Evolutionary conservation across 2,797 vertebrate species (phyloP).

Genomic region (Yasuhikotakia modesta): DNA sequence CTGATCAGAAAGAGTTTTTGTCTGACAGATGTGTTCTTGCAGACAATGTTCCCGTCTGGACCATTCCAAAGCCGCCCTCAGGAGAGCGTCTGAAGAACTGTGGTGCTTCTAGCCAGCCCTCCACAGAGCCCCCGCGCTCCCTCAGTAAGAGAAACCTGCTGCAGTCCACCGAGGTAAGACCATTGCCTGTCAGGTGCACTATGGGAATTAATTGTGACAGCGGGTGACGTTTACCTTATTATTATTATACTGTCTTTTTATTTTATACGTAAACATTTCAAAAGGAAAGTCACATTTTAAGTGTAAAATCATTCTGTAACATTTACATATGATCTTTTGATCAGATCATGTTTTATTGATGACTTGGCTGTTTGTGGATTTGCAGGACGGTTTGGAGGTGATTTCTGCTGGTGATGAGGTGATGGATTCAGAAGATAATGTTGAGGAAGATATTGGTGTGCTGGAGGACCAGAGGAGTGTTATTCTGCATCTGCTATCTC

Average conservation of each 20-base stretch:
- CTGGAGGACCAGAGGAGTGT: constrained; percentile 84
- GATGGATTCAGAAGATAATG: constrained; percentile 84
- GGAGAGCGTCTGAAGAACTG: constrained; percentile 87
- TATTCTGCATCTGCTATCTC: constrained; percentile 85
- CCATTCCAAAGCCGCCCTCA: constrained; percentile 87
- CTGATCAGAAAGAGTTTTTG: constrained; percentile 19
- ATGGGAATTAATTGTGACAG: too few species aligned
- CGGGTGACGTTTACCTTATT: too few species aligned
- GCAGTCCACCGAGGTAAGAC: constrained; percentile 80
- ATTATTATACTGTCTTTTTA: too few species aligned
- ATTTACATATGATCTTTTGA: too few species aligned
- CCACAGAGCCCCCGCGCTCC: constrained; percentile 79
- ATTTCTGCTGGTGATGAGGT: constrained; percentile 85
- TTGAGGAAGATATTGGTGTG: constrained; percentile 79
- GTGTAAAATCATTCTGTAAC: too few species aligned
- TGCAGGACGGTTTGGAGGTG: constrained; percentile 75
- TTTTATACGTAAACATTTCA: too few species aligned
- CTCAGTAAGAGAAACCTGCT: constrained; percentile 76
- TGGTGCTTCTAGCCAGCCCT: constrained; percentile 80
- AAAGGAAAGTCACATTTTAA: too few species aligned
- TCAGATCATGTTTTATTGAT: too few species aligned
- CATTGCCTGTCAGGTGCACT: not conserved
- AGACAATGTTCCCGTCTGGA: constrained; percentile 91
- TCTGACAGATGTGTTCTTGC: constrained; percentile 57
- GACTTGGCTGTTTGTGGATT: constrained; percentile 36